These are phyloP conservation scores for Sebastes hubbsi DNA, from an alignment of 2,797 vertebrate species.

Conservation along the genomic window DNA sequence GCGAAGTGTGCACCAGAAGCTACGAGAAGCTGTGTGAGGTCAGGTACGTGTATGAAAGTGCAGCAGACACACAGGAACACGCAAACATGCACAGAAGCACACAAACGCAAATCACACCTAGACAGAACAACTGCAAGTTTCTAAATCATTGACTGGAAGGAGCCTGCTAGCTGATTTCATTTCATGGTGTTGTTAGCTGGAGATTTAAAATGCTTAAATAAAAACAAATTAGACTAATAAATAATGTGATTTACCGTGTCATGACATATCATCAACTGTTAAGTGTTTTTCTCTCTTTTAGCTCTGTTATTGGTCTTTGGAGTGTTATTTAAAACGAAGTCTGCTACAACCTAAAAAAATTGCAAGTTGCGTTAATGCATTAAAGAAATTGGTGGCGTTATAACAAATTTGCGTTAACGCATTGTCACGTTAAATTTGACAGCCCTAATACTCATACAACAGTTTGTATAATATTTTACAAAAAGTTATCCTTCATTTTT, in stretches of 20 bases:
- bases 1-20: constrained; percentile 47
- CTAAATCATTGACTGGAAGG: not conserved
- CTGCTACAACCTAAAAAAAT: no score
- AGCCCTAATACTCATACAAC: no score
- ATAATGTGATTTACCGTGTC: not conserved
- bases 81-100: not conserved
- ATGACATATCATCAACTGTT: not conserved
- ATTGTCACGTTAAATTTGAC: no score
- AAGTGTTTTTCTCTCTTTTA: not conserved
- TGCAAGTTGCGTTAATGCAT: no score
- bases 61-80: not conserved
- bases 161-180: not conserved
- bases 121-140: not conserved
- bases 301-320: not conserved
- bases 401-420: no score
- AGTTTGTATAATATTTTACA: no score
- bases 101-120: not conserved
- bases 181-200: not conserved
- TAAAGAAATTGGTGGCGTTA: no score
- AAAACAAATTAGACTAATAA: not conserved
- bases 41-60: constrained; percentile 1
- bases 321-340: no score
- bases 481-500: no score
- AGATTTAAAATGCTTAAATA: not conserved
- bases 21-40: constrained; percentile 19